Percentiles rank a stretch among this genome's conserved stretches.
These are phyloP conservation scores for Conomelus anceps DNA, from an alignment of 2,888 invertebrate genomes.

Conservation along the genomic window DNA sequence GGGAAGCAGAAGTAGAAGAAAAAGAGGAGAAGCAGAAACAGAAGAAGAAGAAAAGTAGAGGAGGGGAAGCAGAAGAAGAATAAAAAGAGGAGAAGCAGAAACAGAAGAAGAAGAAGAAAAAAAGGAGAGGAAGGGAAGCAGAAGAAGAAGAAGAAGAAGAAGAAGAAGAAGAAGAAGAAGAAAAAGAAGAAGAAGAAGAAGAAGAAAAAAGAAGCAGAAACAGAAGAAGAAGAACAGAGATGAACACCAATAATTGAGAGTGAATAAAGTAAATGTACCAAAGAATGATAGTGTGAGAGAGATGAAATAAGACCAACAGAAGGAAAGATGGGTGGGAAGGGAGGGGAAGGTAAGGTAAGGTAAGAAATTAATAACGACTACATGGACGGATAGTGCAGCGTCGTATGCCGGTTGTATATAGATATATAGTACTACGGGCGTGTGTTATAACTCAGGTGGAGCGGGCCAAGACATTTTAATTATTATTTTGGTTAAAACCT, in stretches of 20 bases:
- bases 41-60: neutral
- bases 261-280: neutral
- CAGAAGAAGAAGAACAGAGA: neutral
- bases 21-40: neutral
- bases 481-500: conserved; percentile 27
- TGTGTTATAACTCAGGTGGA: neutral
- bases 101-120: neutral
- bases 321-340: neutral
- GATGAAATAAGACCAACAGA: neutral
- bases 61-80: neutral
- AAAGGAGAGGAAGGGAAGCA: neutral
- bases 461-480: conserved; percentile 24
- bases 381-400: neutral
- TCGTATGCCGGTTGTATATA: neutral
- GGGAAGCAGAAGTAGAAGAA: neutral
- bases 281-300: neutral
- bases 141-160: neutral
- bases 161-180: neutral
- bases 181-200: neutral
- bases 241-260: neutral
- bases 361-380: neutral
- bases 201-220: neutral
- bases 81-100: neutral
- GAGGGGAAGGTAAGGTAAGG: no score
- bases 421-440: neutral